Base-by-base conservation (phyloP, 2,888 invertebrate species). In the Mimumesa dahlbomi region DNA sequence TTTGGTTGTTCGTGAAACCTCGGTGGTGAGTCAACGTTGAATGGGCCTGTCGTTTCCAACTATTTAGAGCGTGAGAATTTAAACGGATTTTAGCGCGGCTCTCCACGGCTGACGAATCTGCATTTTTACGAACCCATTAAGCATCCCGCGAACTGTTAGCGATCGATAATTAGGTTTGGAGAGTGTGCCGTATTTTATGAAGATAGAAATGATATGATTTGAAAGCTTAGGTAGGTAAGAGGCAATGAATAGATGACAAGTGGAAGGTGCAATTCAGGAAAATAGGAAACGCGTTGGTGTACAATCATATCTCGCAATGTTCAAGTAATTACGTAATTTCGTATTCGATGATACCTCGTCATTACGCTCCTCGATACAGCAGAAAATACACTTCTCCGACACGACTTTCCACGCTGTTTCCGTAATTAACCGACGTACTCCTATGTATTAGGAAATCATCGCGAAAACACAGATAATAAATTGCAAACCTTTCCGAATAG, bases 291-390 rank as follows among this genome's bases (percentile, higher is more conserved):
- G 14, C 3, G 3, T 25, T 2, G 25, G n/a, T 22, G 6, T 9
- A 46, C 25, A 7, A 31, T 13, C 29, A n/a, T 29, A 29, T 13
- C 25, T 13, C 18, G 4, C 34, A n/a, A 25, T 49, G 34, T 31
- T 18, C 34, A 3, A 11, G 19, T n/a, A 18, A 49, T 49, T 49
- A 18, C 18, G 5, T 19, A 34, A 49, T 19, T 49, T 34, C 34
- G 3, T 49, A 11, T 7, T 34, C 16, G 49, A 34, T 4, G 49
- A n/a, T 34, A 31, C 49, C 34, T 18, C n/a, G 34, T 49, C 19
- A 49, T 49, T 31, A 49, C 9, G 19, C 19, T 21, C 34, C 16
- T 49, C 49, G n/a, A n/a, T n/a, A n/a, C n/a, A n/a, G n/a, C n/a
- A 9, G n/a, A 36, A 4, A 36, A 13, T n/a, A 4, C n/a, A 5